Base-by-base conservation (phyloP, 2,113 vertebrate species). In the Parotia lawesii region DNA sequence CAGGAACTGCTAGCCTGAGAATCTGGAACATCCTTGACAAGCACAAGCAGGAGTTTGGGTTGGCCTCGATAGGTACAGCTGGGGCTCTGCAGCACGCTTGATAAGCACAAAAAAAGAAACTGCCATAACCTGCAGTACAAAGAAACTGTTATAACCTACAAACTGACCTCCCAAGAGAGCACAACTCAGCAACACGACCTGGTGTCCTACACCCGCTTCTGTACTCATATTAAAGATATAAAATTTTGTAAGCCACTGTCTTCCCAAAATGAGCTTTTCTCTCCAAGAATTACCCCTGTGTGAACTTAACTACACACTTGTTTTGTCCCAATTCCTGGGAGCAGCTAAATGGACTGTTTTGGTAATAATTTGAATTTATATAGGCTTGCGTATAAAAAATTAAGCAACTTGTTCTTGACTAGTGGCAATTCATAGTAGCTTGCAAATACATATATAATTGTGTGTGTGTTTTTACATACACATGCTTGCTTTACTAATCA, bases 191-290 rank as follows among this genome's bases (percentile, higher is more conserved):
- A 92, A 50, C 12, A 71, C 31, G 33, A 61, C 57, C 11, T 12
- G 6, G 2, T 67, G 9, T 37, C 33, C 28, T 73, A 61, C 0
- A 0, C 18, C 38, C 12, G 51, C 8, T 56, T 50, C 31, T 2
- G 14, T 37, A 54, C 31, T 40, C 35, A 47, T 40, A 53, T 22
- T 48, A 31, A 84, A 60, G 45, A 20, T 17, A 64, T 15, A 35
- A 69, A 64, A 60, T 38, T 38, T 38, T 38, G 3, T 58, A 67
- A 31, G 15, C 45, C 2, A 21, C 3, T 56, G 1, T 22, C 67
- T 72, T 38, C 11, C 31, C 16, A 38, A 75, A 64, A 38, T 1
- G 6, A 56, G 9, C 5, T 78, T 85, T 61, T 54, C 2, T 56
- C 17, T 66, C 12, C 2, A 19, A 31, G 18, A 84, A 35, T 17